These are phyloP conservation scores for Sesamia inferens DNA, from an alignment of 2,888 invertebrate species.

Conservation along the genomic window DNA sequence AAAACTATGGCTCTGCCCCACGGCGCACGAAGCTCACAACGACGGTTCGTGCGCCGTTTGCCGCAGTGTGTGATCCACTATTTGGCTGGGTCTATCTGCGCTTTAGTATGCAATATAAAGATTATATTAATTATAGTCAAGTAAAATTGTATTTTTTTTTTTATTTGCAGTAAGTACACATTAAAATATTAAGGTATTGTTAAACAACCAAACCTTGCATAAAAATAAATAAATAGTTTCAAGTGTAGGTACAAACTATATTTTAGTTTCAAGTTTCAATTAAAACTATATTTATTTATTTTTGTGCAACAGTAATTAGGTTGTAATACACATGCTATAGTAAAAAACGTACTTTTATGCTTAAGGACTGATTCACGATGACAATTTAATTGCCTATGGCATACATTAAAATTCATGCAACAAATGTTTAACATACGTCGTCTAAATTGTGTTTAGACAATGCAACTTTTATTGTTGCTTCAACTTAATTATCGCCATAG, in stretches of 20 bases:
- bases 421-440: too few relatives aligned
- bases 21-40: too few relatives aligned
- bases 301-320: constrained; percentile 11
- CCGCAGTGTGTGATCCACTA: not conserved
- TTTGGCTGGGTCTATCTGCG: constrained; percentile 2
- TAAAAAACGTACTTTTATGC: not conserved
- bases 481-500: too few relatives aligned
- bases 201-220: constrained; percentile 22
- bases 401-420: too few relatives aligned
- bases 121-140: constrained; percentile 29
- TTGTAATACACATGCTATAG: constrained; percentile 29
- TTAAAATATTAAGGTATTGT: constrained; percentile 21
- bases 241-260: constrained; percentile 1
- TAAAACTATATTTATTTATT: constrained; percentile 39
- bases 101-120: constrained; percentile 20
- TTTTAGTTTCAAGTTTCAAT: constrained; percentile 7
- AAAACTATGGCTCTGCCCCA: too few relatives aligned
- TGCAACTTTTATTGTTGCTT: too few relatives aligned
- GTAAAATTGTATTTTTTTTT: constrained; percentile 13
- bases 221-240: constrained; percentile 42
- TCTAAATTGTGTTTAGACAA: too few relatives aligned
- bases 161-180: constrained; percentile 37
- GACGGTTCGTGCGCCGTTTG: not conserved
- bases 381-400: too few relatives aligned
- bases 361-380: too few relatives aligned